Evolutionary conservation across 2,888 invertebrate genomes (phyloP), one percentile per base, ranked within the genome.

Genomic region (Luperina nickerlii): DNA sequence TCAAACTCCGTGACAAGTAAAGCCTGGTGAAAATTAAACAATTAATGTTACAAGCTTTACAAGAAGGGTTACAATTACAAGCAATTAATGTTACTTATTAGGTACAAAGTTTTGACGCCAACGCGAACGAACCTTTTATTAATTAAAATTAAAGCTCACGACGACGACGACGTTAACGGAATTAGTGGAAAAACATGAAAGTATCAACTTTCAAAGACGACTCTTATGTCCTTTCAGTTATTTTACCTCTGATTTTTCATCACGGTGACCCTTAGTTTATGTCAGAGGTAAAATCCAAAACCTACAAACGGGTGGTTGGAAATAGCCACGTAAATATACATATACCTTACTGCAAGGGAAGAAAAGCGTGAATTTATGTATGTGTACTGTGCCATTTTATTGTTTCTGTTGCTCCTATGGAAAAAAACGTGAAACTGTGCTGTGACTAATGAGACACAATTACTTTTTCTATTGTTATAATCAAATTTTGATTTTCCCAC

Each of bases 21-120:
- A 74, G 60, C 48, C 70, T 57, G 66, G 38, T 57, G 69, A 68
- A 76, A 79, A 74, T 82, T 82, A 74, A 65, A 80, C 75, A 68
- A 79, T 82, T 69, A 78, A 75, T 69, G 69, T 74, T 74, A 60
- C 86, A 69, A 77, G 73, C 69, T 84, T 76, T 42, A 70, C 70
- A 74, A 73, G 81, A 81, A 78, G 60, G 75, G 77, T 68, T 80
- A 88, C 70, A 77, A 86, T 68, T 80, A 88, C 70, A 77, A 86
- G 77, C 69, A 85, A 85, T 87, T 85, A 85, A 85, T 70, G 81
- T 81, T 38, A 38, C 38, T 38, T 78, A 89, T 87, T n/a, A n/a
- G n/a, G n/a, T 81, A 89, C 74, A 86, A 88, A 89, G 78, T 89
- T 88, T 78, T 71, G 77, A 77, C 74, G 74, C 51, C 63, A 38